phyloP scores from a whole-genome alignment of 2,888 invertebrate species.

The Thyatira batis region DNA sequence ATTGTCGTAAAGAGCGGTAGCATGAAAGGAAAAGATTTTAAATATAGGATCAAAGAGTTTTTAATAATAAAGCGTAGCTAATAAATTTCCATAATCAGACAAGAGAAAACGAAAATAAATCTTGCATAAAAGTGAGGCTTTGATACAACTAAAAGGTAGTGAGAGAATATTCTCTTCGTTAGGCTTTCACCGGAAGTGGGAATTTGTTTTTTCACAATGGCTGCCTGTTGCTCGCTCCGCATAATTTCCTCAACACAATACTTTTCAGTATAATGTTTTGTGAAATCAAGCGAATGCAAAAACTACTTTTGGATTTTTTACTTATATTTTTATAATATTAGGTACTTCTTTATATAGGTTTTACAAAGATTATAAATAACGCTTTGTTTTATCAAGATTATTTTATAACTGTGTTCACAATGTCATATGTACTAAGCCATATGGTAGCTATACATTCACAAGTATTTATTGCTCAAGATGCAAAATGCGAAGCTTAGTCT shows the following conservation, averaged over 20 bases:
- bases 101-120: not conserved
- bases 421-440: conserved; percentile 9
- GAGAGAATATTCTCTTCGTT: conserved; percentile 10
- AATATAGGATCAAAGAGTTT: too few species aligned
- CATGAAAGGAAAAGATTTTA: too few species aligned
- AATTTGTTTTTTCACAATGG: conserved; percentile 1
- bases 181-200: conserved; percentile 8
- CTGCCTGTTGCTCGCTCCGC: conserved; percentile 29
- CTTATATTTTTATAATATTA: too few species aligned
- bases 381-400: too few species aligned
- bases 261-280: conserved; percentile 25
- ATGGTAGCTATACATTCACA: conserved; percentile 35
- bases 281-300: conserved; percentile 18
- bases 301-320: not conserved
- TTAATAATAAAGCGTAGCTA: not conserved
- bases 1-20: too few species aligned
- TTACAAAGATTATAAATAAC: too few species aligned
- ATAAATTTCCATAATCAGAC: not conserved
- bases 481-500: conserved; percentile 58
- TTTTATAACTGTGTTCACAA: too few species aligned
- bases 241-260: conserved; percentile 28
- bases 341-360: too few species aligned
- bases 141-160: not conserved
- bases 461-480: conserved; percentile 63
- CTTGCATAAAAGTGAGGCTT: not conserved